phyloP scores from a whole-genome alignment of 2,888 invertebrate genomes.

The Phalangium opilio region DNA sequence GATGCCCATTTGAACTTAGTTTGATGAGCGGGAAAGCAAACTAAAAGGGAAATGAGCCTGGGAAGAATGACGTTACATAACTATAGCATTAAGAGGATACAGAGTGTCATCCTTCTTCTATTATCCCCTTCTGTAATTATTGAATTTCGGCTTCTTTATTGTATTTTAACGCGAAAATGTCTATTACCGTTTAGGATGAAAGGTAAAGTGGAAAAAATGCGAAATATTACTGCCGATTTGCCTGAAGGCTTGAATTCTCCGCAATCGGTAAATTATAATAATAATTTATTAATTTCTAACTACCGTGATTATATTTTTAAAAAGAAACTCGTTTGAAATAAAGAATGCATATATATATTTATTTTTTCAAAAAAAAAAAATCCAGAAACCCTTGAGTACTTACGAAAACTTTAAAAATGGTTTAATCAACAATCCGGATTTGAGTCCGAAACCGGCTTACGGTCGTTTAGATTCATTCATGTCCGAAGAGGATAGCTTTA shows the following conservation, averaged over 20 bases:
- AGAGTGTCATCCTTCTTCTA: no score
- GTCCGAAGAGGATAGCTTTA: constrained; percentile 11
- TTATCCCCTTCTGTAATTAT: no score
- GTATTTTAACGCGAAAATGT: no score
- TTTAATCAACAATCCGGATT: constrained; percentile 3
- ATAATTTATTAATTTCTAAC: background rate
- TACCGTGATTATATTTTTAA: no score
- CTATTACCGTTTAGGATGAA: constrained; percentile 10
- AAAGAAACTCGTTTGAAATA: background rate
- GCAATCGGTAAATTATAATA: constrained; percentile 11
- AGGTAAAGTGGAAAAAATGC: constrained; percentile 13
- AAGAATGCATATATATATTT: background rate
- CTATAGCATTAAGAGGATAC: no score
- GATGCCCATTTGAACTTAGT: no score
- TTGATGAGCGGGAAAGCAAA: no score
- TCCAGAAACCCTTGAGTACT: constrained; percentile 15
- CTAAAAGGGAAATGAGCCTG: no score
- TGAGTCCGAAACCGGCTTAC: constrained; percentile 5
- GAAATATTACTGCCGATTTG: constrained; percentile 10
- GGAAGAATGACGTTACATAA: no score
- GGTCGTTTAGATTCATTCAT: constrained; percentile 5
- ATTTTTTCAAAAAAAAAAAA: no score
- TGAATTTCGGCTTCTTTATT: no score
- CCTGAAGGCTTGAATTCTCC: constrained; percentile 16
- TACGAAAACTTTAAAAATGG: constrained; percentile 15